Conservation (phyloP, 2,113 vertebrate species). For the Potamarius usumacintae region DNA sequence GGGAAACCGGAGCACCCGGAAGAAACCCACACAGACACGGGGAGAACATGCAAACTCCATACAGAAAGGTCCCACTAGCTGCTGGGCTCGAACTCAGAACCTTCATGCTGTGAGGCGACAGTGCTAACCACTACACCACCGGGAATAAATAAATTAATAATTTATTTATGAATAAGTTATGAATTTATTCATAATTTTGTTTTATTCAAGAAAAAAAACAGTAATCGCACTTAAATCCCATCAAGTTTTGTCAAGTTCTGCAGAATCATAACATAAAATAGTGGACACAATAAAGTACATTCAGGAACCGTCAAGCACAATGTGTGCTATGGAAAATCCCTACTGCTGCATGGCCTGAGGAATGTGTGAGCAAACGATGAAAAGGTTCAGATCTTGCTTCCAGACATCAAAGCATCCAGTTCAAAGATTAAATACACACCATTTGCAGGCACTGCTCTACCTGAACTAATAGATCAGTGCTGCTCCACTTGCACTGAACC, state of each 20-base stretch:
- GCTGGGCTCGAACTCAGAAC: too few species aligned
- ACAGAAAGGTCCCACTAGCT: too few species aligned
- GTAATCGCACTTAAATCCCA: background rate
- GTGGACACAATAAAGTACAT: background rate
- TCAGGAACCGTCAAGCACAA: background rate
- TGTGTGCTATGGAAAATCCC: background rate
- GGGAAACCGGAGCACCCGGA: too few species aligned
- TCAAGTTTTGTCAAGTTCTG: background rate
- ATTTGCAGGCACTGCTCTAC: constrained; percentile 30
- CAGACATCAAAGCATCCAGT: constrained; percentile 34
- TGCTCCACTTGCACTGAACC: constrained; percentile 28
- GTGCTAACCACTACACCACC: too few species aligned
- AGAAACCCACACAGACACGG: too few species aligned
- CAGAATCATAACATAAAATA: background rate
- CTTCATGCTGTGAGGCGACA: too few species aligned
- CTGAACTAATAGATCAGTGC: constrained; percentile 45
- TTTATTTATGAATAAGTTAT: too few species aligned
- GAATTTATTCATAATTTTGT: background rate
- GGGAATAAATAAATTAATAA: too few species aligned
- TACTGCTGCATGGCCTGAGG: constrained; percentile 13
- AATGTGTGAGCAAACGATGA: constrained; percentile 22
- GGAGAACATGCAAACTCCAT: too few species aligned
- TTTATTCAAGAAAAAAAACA: background rate
- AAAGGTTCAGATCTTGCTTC: constrained; percentile 33
- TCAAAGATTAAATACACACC: constrained; percentile 19